phyloP scores from a whole-genome alignment of 2,888 invertebrate genomes.

The Geotrupes spiniger region DNA sequence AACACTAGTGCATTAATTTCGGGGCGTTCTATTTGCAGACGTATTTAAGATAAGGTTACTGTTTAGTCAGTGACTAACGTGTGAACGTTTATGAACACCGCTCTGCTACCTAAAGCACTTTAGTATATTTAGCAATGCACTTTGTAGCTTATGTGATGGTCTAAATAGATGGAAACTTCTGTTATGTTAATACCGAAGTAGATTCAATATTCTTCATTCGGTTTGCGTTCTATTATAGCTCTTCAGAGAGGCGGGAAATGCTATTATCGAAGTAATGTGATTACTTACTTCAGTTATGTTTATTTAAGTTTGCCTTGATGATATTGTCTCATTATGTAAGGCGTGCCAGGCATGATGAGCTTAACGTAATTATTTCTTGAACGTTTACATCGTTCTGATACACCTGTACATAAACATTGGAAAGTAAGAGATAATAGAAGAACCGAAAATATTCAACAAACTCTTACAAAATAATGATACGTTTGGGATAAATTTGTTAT shows the following conservation, averaged over 20 bases:
- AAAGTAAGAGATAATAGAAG: too few relatives aligned
- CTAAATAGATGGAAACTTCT: conserved; percentile 22
- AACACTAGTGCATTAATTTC: conserved; percentile 22
- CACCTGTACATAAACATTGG: too few relatives aligned
- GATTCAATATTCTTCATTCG: conserved; percentile 18
- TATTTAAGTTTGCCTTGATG: conserved; percentile 10
- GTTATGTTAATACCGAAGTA: conserved; percentile 27
- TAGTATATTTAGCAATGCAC: conserved; percentile 28
- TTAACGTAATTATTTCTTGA: too few relatives aligned
- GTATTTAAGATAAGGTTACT: conserved; percentile 46
- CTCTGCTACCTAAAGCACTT: conserved; percentile 25
- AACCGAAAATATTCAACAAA: too few relatives aligned
- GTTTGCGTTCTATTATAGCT: conserved; percentile 4
- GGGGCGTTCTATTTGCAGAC: conserved; percentile 39
- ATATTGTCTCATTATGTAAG: conserved; percentile 1
- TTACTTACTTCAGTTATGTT: conserved; percentile 21
- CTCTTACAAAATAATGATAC: too few relatives aligned
- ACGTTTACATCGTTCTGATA: too few relatives aligned
- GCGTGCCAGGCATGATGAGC: too few relatives aligned
- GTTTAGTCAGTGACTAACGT: conserved; percentile 47
- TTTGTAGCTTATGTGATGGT: conserved; percentile 24
- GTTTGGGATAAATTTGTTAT: too few relatives aligned
- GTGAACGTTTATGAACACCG: conserved; percentile 34
- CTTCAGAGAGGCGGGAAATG: conserved; percentile 6
- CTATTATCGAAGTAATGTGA: conserved; percentile 16